Evolutionary conservation across 2,113 vertebrate species (phyloP).

Genomic region (Tychaedon coryphoeus): DNA sequence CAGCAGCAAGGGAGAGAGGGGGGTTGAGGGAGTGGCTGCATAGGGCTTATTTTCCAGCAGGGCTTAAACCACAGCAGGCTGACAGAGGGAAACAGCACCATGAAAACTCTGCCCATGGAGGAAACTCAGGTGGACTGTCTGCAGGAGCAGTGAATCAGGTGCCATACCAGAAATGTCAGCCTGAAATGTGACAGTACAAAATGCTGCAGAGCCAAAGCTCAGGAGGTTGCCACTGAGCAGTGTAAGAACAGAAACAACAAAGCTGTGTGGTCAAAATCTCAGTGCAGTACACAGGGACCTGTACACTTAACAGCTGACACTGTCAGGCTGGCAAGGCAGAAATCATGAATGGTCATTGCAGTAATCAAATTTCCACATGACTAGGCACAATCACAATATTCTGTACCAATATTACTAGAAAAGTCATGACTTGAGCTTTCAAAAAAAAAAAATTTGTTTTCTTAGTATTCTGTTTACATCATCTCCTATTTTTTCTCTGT

Average conservation of each 20-base stretch:
- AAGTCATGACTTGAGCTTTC: neutral
- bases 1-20: neutral
- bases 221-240: neutral
- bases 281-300: neutral
- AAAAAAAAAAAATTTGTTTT: neutral
- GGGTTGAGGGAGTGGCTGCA: rapidly evolving
- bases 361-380: neutral
- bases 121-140: neutral
- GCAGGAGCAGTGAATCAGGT: neutral
- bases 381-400: neutral
- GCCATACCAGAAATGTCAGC: neutral
- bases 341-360: neutral
- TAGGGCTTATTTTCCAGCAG: neutral
- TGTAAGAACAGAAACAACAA: neutral
- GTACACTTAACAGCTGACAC: neutral
- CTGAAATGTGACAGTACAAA: neutral
- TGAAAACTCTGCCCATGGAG: neutral
- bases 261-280: neutral
- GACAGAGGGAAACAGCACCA: neutral
- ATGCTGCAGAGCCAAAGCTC: neutral
- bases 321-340: neutral
- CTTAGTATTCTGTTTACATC: neutral
- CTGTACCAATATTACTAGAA: neutral
- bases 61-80: neutral
- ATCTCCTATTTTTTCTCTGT: neutral